These are phyloP conservation scores for Porites lutea DNA, from an alignment of 64 coral and sea anemone species.

Conservation along the genomic window DNA sequence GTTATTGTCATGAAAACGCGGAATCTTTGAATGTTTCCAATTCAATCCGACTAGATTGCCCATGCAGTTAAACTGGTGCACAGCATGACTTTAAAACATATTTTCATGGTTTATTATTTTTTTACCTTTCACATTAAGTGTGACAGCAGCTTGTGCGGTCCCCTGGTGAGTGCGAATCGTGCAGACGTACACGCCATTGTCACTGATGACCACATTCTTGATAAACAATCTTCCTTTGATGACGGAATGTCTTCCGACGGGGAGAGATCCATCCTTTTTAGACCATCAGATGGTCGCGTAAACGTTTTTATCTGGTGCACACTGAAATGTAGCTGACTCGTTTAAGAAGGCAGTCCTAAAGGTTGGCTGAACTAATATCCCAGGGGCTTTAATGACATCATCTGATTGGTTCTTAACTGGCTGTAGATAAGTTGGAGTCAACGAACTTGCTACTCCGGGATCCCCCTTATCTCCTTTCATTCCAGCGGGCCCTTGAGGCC, in stretches of 20 bases:
- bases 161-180: conserved; percentile 69
- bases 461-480: conserved; percentile 25
- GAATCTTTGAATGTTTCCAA: no score
- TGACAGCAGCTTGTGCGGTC: background rate
- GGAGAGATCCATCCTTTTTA: conserved; percentile 44
- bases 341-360: conserved; percentile 56
- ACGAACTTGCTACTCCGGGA: background rate
- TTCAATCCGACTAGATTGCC: no score
- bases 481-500: conserved; percentile 16
- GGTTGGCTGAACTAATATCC: conserved; percentile 65
- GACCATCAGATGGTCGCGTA: conserved; percentile 53
- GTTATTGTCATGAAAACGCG: no score
- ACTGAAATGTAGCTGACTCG: conserved; percentile 69
- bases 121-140: conserved; percentile 74
- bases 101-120: background rate
- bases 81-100: no score
- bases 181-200: conserved; percentile 70
- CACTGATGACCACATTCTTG: conserved; percentile 39
- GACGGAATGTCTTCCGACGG: background rate
- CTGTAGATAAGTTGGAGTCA: conserved; percentile 5
- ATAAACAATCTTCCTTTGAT: conserved; percentile 74
- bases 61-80: no score
- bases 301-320: conserved; percentile 42
- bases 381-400: conserved; percentile 54
- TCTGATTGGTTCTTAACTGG: conserved; percentile 25